Conservation (phyloP, 2,113 vertebrate species). For the Heloderma charlesbogerti region DNA sequence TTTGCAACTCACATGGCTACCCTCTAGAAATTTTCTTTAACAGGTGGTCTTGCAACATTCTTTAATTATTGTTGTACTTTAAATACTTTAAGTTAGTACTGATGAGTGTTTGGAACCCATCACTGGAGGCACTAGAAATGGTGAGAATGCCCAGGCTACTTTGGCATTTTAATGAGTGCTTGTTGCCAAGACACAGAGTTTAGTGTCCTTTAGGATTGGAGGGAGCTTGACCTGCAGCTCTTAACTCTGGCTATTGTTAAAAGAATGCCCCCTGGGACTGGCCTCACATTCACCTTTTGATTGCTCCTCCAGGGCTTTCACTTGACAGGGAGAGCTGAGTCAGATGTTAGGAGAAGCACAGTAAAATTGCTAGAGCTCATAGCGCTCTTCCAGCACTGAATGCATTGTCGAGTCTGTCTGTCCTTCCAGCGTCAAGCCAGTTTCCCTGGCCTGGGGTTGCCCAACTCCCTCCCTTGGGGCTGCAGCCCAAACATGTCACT, state of each 20-base stretch:
- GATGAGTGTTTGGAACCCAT: too few relatives aligned
- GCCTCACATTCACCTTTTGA: neutral
- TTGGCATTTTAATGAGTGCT: neutral
- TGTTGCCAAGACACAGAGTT: neutral
- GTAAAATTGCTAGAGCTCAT: neutral
- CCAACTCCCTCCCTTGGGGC: neutral
- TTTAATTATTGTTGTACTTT: neutral
- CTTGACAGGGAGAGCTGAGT: neutral
- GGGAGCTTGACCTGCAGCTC: too few relatives aligned
- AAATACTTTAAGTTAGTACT: too few relatives aligned
- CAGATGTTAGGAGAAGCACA: neutral
- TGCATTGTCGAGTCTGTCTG: neutral
- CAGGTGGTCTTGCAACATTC: neutral
- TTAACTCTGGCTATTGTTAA: neutral
- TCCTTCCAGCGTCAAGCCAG: neutral
- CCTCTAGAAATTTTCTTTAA: neutral
- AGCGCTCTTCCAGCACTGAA: neutral
- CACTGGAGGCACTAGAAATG: neutral
- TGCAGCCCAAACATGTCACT: neutral
- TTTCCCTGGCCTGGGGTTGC: neutral
- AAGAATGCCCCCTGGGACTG: neutral
- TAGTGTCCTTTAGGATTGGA: neutral
- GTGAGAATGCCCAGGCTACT: neutral
- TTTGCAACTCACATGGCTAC: neutral
- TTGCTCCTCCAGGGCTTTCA: neutral